A percentile compares a stretch with the other conserved stretches of the same genome.
Conservation (phyloP, 2,888 invertebrate genomes). For the Dolomedes plantarius region DNA sequence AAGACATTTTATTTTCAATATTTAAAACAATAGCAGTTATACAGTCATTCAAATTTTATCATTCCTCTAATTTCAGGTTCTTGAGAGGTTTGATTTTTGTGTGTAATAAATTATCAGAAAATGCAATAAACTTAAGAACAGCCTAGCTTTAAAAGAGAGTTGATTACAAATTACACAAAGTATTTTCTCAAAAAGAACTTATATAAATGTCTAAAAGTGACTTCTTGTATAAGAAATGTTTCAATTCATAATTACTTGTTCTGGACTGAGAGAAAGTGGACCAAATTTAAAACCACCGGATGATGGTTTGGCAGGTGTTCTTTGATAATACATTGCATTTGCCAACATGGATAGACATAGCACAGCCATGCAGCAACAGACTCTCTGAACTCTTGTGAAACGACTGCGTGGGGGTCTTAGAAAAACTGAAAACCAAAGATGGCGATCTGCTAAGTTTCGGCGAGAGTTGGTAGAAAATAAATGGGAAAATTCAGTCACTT, state of each 20-base stretch:
- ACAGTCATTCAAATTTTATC: no score
- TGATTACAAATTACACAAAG: no score
- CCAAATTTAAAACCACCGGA: constrained; percentile 77
- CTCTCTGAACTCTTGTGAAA: constrained; percentile 78
- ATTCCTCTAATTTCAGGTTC: no score
- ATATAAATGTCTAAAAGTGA: no score
- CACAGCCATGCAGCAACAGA: constrained; percentile 78
- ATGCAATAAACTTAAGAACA: no score
- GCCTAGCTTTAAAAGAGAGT: no score
- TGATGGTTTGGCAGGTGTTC: constrained; percentile 73
- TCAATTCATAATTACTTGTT: constrained; percentile 77
- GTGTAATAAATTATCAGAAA: no score
- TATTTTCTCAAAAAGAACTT: not conserved
- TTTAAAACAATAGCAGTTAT: no score
- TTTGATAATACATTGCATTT: constrained; percentile 79
- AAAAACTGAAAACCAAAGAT: constrained; percentile 79
- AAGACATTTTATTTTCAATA: no score
- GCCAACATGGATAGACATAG: constrained; percentile 78
- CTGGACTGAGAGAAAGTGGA: constrained; percentile 78
- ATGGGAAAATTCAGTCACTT: constrained; percentile 77
- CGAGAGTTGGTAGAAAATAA: constrained; percentile 77
- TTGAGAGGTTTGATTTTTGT: no score
- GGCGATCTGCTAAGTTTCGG: constrained; percentile 78
- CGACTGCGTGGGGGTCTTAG: constrained; percentile 78
- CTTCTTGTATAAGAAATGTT: not conserved